phyloP scores from a whole-genome alignment of 2,113 vertebrate genomes.

The Lophius piscatorius region DNA sequence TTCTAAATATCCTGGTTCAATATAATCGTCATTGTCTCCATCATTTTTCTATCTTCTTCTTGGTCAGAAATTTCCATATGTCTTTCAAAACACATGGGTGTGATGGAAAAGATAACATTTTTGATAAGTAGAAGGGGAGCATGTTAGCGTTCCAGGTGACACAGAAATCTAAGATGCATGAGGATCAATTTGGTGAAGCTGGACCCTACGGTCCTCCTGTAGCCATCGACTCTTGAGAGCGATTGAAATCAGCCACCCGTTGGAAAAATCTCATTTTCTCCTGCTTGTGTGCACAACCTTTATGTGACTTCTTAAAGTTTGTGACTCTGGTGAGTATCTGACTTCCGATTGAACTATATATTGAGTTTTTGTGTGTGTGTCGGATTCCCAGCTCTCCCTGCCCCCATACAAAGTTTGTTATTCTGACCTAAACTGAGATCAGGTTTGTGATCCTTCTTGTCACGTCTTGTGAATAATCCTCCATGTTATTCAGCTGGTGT shows the following conservation, averaged over 20 bases:
- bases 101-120: constrained; percentile 18
- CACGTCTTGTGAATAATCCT: constrained; percentile 32
- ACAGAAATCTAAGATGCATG: constrained; percentile 30
- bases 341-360: constrained; percentile 14
- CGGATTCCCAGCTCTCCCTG: not conserved
- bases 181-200: constrained; percentile 20
- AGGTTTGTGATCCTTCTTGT: constrained; percentile 21
- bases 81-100: constrained; percentile 10
- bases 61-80: too few species aligned
- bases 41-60: too few species aligned
- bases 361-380: constrained; percentile 9
- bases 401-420: constrained; percentile 15
- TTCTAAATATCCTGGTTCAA: too few species aligned
- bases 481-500: constrained; percentile 22
- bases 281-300: not conserved
- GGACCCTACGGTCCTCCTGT: not conserved
- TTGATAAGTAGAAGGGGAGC: constrained; percentile 32
- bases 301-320: constrained; percentile 15
- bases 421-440: constrained; percentile 36
- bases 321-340: constrained; percentile 5
- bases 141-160: constrained; percentile 17
- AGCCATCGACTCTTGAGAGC: not conserved
- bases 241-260: constrained; percentile 13
- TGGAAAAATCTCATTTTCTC: constrained; percentile 18
- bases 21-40: too few species aligned